Evolutionary conservation across 2,113 vertebrate genomes (phyloP), one percentile per base, ranked within the genome.

Genomic region (Salvelinus alpinus): DNA sequence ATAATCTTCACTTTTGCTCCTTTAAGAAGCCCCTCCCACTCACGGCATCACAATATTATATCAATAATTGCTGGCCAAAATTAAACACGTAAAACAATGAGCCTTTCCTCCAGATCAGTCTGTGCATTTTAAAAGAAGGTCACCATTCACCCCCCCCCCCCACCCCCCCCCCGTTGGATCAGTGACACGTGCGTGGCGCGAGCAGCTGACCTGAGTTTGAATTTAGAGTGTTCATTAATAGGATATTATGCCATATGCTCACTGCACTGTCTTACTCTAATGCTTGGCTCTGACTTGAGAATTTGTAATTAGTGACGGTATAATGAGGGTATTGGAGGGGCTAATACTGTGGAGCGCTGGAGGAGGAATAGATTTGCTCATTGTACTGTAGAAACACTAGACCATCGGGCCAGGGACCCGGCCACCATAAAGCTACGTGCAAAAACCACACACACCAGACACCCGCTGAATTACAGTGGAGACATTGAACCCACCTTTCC

Each of bases 151-250:
- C 5, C 31, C 31, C 5, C 31, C 5, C 4, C 4, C 85, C 75
- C 74, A n/a, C n/a, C n/a, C n/a, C n/a, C 89, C 83, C 84, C 83
- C 82, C 89, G 89, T 91, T 88, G 93, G 92, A 92, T 95, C 94
- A 90, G 92, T 96, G 96, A 97, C 96, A 97, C 87, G 87, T 93
- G 94, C 94, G 91, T 93, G 92, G 94, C 94, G 96, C 93, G 93
- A 96, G 95, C 95, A 96, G 94, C 96, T 97, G 96, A 98, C 96
- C 97, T 94, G 95, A 95, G 96, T 97, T 99, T 98, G 97, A 99
- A 99, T 99, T 99, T 99, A 99, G 97, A 99, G 96, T 98, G 97
- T 98, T 99, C 97, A 99, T 99, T 98, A 99, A 99, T 99, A 99
- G 95, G 96, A 98, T 98, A 99, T 99, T 97, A 98, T 96, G 94